phyloP scores from a whole-genome alignment of 2,797 vertebrate genomes.

The Cephalopachus bancanus region DNA sequence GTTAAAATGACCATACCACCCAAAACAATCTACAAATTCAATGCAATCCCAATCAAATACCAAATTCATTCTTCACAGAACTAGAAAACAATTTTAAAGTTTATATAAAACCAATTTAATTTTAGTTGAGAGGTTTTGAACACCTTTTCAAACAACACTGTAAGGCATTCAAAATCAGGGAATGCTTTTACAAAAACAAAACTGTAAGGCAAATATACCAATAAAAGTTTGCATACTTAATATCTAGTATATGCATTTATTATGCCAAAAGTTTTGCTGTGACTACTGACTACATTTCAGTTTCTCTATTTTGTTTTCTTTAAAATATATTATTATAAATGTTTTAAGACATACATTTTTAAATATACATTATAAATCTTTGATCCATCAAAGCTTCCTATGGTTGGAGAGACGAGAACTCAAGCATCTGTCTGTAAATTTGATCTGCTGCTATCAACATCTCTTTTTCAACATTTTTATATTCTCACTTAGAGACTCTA shows the following conservation, averaged over 20 bases:
- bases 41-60: no score
- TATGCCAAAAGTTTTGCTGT: not conserved
- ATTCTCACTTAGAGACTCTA: not conserved
- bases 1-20: no score
- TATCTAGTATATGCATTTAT: not conserved
- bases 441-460: not conserved
- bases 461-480: not conserved
- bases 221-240: not conserved
- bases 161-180: not conserved
- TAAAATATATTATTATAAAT: not conserved
- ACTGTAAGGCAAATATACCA: not conserved
- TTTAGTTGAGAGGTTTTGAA: not conserved
- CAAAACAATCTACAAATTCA: no score
- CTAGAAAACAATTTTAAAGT: no score
- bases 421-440: not conserved
- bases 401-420: not conserved
- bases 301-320: not conserved
- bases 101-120: not conserved
- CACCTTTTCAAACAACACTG: not conserved
- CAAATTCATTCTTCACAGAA: no score
- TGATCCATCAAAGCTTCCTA: not conserved
- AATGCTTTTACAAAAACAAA: not conserved
- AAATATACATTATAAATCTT: not conserved
- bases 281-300: not conserved
- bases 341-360: not conserved